These are phyloP conservation scores for Athene cunicularia DNA, from an alignment of 2,113 vertebrate genomes.

Conservation along the genomic window DNA sequence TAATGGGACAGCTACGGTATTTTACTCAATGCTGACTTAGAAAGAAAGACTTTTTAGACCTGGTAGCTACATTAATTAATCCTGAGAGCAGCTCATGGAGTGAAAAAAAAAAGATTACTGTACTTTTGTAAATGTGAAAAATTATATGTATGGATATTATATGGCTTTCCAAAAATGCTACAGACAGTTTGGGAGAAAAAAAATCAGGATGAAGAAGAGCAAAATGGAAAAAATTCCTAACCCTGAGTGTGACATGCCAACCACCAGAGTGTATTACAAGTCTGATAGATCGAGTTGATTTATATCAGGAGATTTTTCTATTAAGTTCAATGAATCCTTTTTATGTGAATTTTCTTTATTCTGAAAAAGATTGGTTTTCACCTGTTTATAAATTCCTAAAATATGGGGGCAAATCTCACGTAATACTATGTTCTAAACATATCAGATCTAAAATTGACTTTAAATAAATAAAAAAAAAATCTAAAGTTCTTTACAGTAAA, in stretches of 20 bases:
- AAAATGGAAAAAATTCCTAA: not conserved
- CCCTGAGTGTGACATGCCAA: not conserved
- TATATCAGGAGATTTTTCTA: not conserved
- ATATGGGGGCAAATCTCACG: not conserved
- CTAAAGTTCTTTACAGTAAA: not conserved
- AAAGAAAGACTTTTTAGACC: not conserved
- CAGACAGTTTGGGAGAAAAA: not conserved
- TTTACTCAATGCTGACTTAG: not conserved
- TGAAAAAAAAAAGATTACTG: not conserved
- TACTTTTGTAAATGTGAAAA: not conserved
- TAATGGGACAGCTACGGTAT: not conserved
- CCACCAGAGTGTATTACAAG: not conserved
- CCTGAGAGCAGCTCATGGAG: not conserved
- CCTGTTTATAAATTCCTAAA: not conserved
- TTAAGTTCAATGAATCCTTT: not conserved
- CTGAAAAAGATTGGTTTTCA: not conserved
- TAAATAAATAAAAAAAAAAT: not conserved
- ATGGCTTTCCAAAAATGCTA: not conserved
- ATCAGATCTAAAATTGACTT: not conserved
- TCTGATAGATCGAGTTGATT: not conserved
- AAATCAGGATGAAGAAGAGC: not conserved
- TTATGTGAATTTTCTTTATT: not conserved
- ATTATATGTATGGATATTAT: not conserved
- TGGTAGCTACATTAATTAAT: not conserved
- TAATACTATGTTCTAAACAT: not conserved